Conservation (phyloP, 2,888 invertebrate species). For the Sepiola atlantica region DNA sequence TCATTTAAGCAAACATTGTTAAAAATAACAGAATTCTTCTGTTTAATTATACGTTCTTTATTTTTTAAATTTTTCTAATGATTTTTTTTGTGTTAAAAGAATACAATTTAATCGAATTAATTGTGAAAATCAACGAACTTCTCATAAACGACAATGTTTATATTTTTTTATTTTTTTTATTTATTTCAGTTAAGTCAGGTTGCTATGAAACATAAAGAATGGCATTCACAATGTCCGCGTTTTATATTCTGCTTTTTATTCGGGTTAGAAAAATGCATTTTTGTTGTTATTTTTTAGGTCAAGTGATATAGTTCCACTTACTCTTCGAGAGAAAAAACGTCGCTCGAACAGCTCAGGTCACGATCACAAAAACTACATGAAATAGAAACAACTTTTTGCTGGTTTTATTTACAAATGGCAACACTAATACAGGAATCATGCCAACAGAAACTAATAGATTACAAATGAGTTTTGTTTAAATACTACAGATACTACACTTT, state of each 20-base stretch:
- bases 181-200: background rate
- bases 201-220: background rate
- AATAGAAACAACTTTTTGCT: background rate
- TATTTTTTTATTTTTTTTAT: background rate
- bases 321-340: background rate
- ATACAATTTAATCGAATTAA: too few relatives aligned
- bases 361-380: background rate
- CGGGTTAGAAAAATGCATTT: background rate
- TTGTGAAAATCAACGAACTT: too few relatives aligned
- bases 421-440: too few relatives aligned
- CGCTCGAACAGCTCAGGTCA: background rate
- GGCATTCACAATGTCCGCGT: background rate
- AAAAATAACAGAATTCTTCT: too few relatives aligned
- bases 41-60: too few relatives aligned
- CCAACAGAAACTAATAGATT: too few relatives aligned
- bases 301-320: background rate
- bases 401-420: background rate
- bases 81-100: too few relatives aligned
- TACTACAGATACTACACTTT: too few relatives aligned
- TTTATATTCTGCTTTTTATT: background rate
- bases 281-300: background rate
- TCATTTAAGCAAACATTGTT: too few relatives aligned
- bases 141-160: too few relatives aligned
- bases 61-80: too few relatives aligned
- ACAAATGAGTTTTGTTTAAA: too few relatives aligned